phyloP scores from a whole-genome alignment of 2,797 vertebrate genomes.

The Echeneis naucrates region DNA sequence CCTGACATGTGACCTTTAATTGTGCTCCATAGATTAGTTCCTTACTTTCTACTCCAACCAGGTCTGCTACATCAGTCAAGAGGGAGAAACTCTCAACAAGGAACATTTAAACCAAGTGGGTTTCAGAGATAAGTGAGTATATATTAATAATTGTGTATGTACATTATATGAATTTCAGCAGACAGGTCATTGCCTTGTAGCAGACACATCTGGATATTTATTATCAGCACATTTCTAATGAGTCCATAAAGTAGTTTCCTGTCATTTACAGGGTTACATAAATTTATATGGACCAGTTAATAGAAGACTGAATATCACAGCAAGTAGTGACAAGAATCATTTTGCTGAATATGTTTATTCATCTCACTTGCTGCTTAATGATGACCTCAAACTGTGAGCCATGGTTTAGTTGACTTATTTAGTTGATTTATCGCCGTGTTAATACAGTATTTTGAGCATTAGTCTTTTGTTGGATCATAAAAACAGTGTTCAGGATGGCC shows the following conservation, averaged over 20 bases:
- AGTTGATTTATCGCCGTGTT: conserved; percentile 3
- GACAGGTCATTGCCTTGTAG: conserved; percentile 9
- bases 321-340: not conserved
- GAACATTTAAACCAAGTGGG: not conserved
- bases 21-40: not conserved
- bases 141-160: not conserved
- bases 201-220: conserved; percentile 32
- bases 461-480: not conserved
- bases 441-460: not conserved
- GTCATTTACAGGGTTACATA: conserved; percentile 23
- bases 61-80: not conserved
- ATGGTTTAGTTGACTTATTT: conserved; percentile 4
- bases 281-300: conserved; percentile 19
- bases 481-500: conserved; percentile 1
- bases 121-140: not conserved
- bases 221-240: conserved; percentile 17
- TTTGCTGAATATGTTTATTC: conserved; percentile 20
- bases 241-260: conserved; percentile 18
- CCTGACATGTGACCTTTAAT: conserved; percentile 2
- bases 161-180: conserved; percentile 16
- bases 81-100: not conserved
- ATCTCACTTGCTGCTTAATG: not conserved
- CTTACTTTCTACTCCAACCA: not conserved
- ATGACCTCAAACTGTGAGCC: conserved; percentile 8
- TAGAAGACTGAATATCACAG: not conserved